Conservation (phyloP, 2,797 vertebrate species). For the Lophotriccus pileatus region DNA sequence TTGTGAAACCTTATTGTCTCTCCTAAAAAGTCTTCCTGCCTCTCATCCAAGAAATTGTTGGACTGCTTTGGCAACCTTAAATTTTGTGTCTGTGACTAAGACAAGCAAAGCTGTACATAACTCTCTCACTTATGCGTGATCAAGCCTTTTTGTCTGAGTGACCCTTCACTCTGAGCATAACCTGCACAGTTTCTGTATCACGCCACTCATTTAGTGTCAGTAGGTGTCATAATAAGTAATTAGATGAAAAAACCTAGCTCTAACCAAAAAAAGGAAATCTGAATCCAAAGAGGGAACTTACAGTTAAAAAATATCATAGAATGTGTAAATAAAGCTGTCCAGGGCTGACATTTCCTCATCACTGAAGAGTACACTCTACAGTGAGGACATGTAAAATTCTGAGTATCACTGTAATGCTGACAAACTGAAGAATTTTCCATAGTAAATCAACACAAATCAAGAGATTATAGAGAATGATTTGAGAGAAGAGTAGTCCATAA, state of each 20-base stretch:
- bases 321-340: neutral
- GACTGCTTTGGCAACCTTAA: neutral
- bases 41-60: neutral
- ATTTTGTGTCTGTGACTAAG: neutral
- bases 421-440: neutral
- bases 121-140: rapidly evolving
- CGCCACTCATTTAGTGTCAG: neutral
- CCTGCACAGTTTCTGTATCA: neutral
- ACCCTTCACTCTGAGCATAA: neutral
- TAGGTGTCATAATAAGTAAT: neutral
- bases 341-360: neutral
- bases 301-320: neutral
- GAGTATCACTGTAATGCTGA: neutral
- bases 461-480: neutral
- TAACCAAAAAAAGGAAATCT: neutral
- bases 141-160: neutral
- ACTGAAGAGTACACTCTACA: rapidly evolving
- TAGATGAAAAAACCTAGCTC: neutral
- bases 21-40: neutral
- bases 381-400: neutral
- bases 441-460: neutral
- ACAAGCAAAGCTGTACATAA: neutral
- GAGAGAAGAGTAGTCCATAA: neutral
- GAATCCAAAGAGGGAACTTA: neutral
- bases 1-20: neutral